A percentile compares a stretch with the other conserved stretches of the same genome.
Evolutionary conservation across 2,113 vertebrate genomes (phyloP).

Genomic region (Monarcha castaneiventris): DNA sequence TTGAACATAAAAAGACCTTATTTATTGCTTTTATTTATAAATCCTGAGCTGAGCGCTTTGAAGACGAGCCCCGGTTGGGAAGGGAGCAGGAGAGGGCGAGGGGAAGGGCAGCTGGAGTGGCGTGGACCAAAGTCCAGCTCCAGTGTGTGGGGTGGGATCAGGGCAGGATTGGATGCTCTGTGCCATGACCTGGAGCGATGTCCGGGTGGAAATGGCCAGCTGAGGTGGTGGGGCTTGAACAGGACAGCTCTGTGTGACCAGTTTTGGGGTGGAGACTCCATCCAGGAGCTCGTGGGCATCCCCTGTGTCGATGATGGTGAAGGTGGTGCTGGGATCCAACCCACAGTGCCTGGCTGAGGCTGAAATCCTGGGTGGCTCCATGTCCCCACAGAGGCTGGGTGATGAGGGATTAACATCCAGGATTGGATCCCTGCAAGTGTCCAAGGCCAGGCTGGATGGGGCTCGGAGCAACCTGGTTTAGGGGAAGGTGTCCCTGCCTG

Average conservation of each 20-base stretch:
- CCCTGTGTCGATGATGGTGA: neutral
- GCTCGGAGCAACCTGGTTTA: neutral
- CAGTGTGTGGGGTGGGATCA: accelerated
- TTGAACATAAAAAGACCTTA: constrained; percentile 48
- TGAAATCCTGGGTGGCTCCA: neutral
- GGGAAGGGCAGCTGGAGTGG: neutral
- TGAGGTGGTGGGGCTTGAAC: accelerated
- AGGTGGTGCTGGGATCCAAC: neutral
- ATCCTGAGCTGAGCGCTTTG: neutral
- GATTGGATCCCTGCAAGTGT: neutral
- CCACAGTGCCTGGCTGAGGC: accelerated
- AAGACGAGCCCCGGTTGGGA: neutral
- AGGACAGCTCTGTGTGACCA: neutral
- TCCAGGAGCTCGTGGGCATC: neutral
- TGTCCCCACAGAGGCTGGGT: neutral
- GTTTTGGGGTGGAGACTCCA: neutral
- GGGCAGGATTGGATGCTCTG: accelerated
- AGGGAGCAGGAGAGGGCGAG: neutral
- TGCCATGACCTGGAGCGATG: neutral
- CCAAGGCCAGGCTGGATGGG: accelerated
- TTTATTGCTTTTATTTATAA: constrained; percentile 71
- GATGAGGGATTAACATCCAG: neutral
- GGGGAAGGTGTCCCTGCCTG: accelerated
- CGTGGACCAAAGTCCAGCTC: accelerated
- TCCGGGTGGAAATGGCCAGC: neutral